A percentile compares a stretch with the other conserved stretches of the same genome.
Evolutionary conservation across 2,888 invertebrate species (phyloP).

Genomic region (Gymnocheta viridis): DNA sequence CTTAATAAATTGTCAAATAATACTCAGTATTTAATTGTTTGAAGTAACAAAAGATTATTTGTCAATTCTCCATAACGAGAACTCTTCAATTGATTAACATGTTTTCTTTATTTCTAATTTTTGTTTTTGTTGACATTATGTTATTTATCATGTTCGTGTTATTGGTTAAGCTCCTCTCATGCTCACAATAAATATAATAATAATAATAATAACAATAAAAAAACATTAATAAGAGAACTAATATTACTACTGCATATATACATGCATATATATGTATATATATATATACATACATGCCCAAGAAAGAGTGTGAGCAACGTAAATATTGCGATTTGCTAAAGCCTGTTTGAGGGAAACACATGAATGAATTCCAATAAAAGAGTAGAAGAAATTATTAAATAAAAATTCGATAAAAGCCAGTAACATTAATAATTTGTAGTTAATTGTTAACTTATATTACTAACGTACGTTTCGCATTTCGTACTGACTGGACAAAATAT

Average conservation of each 20-base stretch:
- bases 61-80: slow-evolving; percentile 46
- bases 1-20: neutral
- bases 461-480: slow-evolving; percentile 37
- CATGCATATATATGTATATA: too few species aligned
- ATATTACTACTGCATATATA: neutral
- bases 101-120: neutral
- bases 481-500: neutral
- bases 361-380: slow-evolving; percentile 30
- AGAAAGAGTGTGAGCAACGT: slow-evolving; percentile 20
- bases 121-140: slow-evolving; percentile 23
- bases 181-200: neutral
- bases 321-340: slow-evolving; percentile 33
- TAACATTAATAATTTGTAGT: slow-evolving; percentile 61
- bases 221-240: slow-evolving; percentile 21
- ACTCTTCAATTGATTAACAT: slow-evolving; percentile 52
- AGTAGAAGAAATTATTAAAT: slow-evolving; percentile 36
- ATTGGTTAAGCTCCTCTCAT: slow-evolving; percentile 26
- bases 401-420: slow-evolving; percentile 65
- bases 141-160: neutral
- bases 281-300: too few species aligned
- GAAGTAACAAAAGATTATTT: slow-evolving; percentile 43
- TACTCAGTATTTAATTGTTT: slow-evolving; percentile 43
- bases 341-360: slow-evolving; percentile 40
- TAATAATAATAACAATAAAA: neutral
- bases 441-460: slow-evolving; percentile 64